Conservation (phyloP, 2,888 invertebrate species). For the Orthosia incerta region DNA sequence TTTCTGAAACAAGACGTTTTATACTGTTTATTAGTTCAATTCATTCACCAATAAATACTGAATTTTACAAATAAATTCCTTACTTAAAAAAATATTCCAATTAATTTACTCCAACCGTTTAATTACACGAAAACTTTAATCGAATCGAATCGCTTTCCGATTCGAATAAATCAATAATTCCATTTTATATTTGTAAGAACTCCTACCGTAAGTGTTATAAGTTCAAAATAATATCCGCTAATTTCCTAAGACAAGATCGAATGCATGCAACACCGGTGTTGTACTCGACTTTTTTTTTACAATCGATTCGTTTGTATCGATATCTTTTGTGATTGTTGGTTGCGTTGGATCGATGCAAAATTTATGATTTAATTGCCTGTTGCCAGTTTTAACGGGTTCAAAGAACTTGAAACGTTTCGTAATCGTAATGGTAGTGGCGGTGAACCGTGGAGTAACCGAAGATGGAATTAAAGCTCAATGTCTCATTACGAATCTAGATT, state of each 20-base stretch:
- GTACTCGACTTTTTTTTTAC: conserved; percentile 74
- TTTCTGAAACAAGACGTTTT: conserved; percentile 8
- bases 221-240: conserved; percentile 71
- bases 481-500: conserved; percentile 44
- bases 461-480: conserved; percentile 51
- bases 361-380: conserved; percentile 90
- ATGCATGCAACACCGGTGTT: conserved; percentile 81
- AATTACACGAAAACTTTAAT: conserved; percentile 75
- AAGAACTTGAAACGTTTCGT: conserved; percentile 66
- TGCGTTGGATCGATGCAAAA: conserved; percentile 86
- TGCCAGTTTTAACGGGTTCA: conserved; percentile 73
- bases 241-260: conserved; percentile 83
- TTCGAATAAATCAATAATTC: conserved; percentile 77
- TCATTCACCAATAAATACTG: conserved; percentile 4
- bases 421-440: conserved; percentile 63
- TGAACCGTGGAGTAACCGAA: conserved; percentile 52
- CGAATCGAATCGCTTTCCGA: conserved; percentile 73
- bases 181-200: conserved; percentile 72
- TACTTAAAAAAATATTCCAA: conserved; percentile 65
- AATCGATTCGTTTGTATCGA: conserved; percentile 87
- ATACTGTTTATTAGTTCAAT: conserved; percentile 1
- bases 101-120: conserved; percentile 66
- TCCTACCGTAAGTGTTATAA: conserved; percentile 67
- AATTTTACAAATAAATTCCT: conserved; percentile 34
- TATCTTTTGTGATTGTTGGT: conserved; percentile 90